Evolutionary conservation across 2,797 vertebrate genomes (phyloP).

Genomic region (Staurois parvus): DNA sequence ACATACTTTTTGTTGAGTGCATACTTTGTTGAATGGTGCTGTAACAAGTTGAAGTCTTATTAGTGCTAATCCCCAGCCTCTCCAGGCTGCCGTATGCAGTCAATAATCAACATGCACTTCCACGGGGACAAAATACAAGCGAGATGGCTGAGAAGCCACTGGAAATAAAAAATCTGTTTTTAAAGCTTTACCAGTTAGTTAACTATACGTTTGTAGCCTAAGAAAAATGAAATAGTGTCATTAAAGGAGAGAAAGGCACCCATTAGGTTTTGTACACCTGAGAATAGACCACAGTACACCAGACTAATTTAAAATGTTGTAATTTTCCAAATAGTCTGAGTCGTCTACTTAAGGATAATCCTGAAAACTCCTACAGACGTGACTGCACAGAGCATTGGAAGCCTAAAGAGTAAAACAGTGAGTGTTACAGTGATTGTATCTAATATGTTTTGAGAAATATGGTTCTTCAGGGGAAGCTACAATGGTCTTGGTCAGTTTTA

Average conservation of each 20-base stretch:
- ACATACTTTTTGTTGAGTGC: constrained; percentile 58
- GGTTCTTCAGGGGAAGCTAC: not conserved
- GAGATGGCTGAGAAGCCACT: not conserved
- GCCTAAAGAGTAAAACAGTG: constrained; percentile 1
- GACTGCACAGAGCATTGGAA: not conserved
- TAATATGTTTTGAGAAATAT: too few relatives aligned
- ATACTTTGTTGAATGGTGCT: constrained; percentile 51
- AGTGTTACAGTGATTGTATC: not conserved
- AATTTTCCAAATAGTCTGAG: constrained; percentile 9
- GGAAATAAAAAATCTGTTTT: constrained; percentile 11
- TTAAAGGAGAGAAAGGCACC: not conserved
- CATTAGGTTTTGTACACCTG: constrained; percentile 18
- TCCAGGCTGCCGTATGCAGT: constrained; percentile 31
- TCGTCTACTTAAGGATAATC: constrained; percentile 10
- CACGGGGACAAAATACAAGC: constrained; percentile 7
- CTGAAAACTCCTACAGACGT: not conserved
- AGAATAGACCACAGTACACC: not conserved
- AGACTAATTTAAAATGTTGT: not conserved
- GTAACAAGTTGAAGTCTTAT: constrained; percentile 58
- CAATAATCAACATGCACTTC: constrained; percentile 54
- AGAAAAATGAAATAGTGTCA: constrained; percentile 17
- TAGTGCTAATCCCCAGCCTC: constrained; percentile 47
- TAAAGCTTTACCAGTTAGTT: constrained; percentile 10
- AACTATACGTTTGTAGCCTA: constrained; percentile 4
- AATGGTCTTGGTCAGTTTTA: not conserved